A percentile compares a stretch with the other conserved stretches of the same genome.
Evolutionary conservation across 1,140 invertebrate species (phyloP).

Genomic region (Drosophila pseudoananassae): DNA sequence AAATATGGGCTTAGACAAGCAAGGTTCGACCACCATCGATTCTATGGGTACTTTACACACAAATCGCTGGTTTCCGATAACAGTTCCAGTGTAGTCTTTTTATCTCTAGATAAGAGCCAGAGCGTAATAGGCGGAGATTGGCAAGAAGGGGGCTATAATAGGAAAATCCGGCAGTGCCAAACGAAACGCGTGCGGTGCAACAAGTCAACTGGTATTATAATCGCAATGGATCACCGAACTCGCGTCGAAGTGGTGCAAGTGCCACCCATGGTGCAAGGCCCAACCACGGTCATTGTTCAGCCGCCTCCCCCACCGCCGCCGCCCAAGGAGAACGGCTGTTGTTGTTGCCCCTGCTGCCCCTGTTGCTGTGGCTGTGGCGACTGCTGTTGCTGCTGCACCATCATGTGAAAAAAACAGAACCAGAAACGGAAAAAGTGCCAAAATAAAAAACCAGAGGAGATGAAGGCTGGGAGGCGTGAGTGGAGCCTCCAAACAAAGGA

Average conservation of each 20-base stretch:
- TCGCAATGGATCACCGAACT: slow-evolving; percentile 60
- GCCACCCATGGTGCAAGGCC: slow-evolving; percentile 30
- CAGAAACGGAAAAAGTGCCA: background rate
- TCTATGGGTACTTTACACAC: slow-evolving; percentile 21
- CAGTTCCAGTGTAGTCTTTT: slow-evolving; percentile 4
- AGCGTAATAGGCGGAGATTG: slow-evolving; percentile 41
- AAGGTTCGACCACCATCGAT: slow-evolving; percentile 9
- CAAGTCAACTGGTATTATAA: slow-evolving; percentile 15
- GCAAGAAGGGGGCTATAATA: slow-evolving; percentile 31
- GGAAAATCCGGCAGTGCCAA: slow-evolving; percentile 28
- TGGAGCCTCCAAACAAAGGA: slow-evolving; percentile 32
- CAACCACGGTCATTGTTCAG: slow-evolving; percentile 67
- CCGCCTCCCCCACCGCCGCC: slow-evolving; percentile 35
- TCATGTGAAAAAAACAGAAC: slow-evolving; percentile 49
- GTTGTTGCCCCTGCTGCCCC: slow-evolving; percentile 62
- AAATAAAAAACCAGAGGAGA: background rate
- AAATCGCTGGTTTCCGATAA: slow-evolving; percentile 29
- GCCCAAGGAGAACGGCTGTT: slow-evolving; percentile 64
- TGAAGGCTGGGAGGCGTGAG: background rate
- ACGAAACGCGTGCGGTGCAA: slow-evolving; percentile 30
- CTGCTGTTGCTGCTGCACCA: slow-evolving; percentile 72
- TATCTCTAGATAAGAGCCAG: slow-evolving; percentile 40
- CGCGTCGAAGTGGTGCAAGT: slow-evolving; percentile 69
- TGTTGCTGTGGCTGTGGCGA: slow-evolving; percentile 68
- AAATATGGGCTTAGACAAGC: background rate